These are phyloP conservation scores for Liasis olivaceus DNA, from an alignment of 2,797 vertebrate genomes.

Conservation along the genomic window DNA sequence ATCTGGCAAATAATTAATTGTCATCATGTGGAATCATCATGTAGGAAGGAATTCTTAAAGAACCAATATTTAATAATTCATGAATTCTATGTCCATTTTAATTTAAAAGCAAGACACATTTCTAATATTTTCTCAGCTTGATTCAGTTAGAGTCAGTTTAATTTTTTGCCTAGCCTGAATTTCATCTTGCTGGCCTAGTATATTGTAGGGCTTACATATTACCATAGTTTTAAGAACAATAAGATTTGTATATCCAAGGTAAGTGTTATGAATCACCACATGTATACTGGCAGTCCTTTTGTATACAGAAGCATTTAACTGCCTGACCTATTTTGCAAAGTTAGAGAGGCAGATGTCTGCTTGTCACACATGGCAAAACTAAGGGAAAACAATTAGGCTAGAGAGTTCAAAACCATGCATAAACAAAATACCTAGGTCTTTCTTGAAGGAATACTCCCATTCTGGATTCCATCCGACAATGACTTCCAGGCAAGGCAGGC, in stretches of 20 bases:
- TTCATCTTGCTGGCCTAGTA: not conserved
- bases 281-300: not conserved
- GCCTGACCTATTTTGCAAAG: not conserved
- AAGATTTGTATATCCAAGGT: not conserved
- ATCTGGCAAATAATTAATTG: not conserved
- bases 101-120: not conserved
- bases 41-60: not conserved
- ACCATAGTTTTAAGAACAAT: not conserved
- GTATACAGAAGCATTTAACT: not conserved
- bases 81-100: not conserved
- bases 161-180: not conserved
- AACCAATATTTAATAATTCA: not conserved
- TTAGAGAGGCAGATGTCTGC: not conserved
- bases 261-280: not conserved
- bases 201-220: not conserved
- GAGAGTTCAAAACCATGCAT: not conserved
- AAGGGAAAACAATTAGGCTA: not conserved
- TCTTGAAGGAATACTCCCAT: not conserved
- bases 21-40: not conserved
- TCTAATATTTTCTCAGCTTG: not conserved
- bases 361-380: not conserved
- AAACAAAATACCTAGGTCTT: not conserved
- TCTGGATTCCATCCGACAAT: not conserved
- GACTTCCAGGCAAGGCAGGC: not conserved
- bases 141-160: not conserved